Base-by-base conservation (phyloP, 1,140 invertebrate species). In the Drosophila erecta region DNA sequence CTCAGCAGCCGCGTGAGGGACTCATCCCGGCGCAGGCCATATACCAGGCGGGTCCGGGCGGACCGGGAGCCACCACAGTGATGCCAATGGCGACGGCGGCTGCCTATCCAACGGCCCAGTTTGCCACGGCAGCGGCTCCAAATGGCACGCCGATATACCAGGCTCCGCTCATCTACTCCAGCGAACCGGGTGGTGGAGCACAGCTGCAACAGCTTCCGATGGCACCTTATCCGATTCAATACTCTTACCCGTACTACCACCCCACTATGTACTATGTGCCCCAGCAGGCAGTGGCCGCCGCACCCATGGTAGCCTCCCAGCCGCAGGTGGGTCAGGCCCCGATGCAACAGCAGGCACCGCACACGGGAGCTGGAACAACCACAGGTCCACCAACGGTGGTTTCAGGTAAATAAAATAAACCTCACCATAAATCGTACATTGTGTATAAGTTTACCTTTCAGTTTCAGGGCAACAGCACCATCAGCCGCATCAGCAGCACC, bases 201-300 rank as follows among this genome's bases (percentile, higher is more conserved):
- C 91, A 90, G 73, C 44, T 92, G 37, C 91, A 91, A 47, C 91
- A 92, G 73, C 76, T 92, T 44, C 91, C 91, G 5, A 89, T 92
- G 80, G 80, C 90, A 51, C 87, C 91, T 22, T 92, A 92, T 76
- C 91, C 91, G 22, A 91, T 92, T 41, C 70, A 90, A 46, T 92
- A 92, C 79, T 77, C 90, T 17, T 91, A 91, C 79, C 90, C 80
- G 6, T 92, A 90, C 51, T 91, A 92, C 78, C 90, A 91, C 56
- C 79, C 91, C 40, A 92, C 92, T 79, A 90, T 90, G 51, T 92
- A 92, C 66, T 92, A 92, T 69, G 77, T 92, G 56, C 83, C 83
- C 47, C 89, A 72, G 55, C 83, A 83, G 57, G 72, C 83, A 20
- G 83, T 86, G 22, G 54, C 86, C 22, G 58, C 87, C 12, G 65